Evolutionary conservation across 2,113 vertebrate genomes (phyloP), one percentile per base, ranked within the genome.

Genomic region (Dicerorhinus sumatrensis): DNA sequence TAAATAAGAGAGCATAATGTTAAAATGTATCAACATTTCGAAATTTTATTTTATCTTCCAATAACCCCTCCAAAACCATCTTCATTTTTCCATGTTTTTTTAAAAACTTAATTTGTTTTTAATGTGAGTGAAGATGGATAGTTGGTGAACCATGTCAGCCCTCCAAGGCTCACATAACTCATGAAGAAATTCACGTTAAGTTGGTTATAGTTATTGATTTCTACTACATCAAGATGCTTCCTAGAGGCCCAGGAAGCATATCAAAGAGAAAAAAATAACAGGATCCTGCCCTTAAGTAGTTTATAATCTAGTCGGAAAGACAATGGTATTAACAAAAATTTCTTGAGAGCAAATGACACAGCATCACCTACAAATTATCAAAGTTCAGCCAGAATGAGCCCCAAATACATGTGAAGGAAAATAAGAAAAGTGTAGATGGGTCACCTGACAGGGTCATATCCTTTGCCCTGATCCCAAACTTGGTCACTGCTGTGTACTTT

Each of bases 341-440:
- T 80, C 79, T 88, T 91, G 76, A 92, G 31, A 60, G 46, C 54
- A 82, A 56, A 1, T 58, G 46, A 63, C 13, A 75, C 90, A 84
- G 48, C 23, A 84, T 94, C 2, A 94, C 12, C 21, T 88, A 90
- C 2, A 92, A 84, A 94, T 96, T 95, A 93, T 89, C 65, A 72
- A 83, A 82, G 36, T 42, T 60, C 51, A 96, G 60, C 5, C 46
- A 93, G 51, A 95, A 82, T 65, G 31, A 83, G 65, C 20, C 75
- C 33, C 70, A 73, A 73, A 67, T 46, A 70, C 63, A n/a, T 83
- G n/a, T 58, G 63, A 90, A 79, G n/a, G 18, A 72, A 95, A 89
- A 60, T 33, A 39, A 91, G 42, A 88, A 84, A 54, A 72, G 17
- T 48, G 11, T 79, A 69, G 9, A 21, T 54, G 12, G 11, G 7